Evolutionary conservation across 2,797 vertebrate species (phyloP).

Genomic region (Notoglanidium macrostoma): DNA sequence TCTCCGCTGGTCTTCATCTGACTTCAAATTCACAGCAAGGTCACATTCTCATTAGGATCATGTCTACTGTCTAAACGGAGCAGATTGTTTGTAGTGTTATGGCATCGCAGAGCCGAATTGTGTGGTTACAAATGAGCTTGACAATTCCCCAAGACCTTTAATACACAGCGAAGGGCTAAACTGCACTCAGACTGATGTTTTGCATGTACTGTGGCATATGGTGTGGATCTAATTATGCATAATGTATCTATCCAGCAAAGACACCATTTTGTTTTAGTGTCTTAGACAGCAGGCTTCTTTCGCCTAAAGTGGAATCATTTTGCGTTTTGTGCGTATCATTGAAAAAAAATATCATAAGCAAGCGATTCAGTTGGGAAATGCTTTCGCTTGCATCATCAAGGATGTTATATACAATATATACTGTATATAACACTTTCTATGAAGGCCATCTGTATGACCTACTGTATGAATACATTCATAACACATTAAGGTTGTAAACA

Average conservation of each 20-base stretch:
- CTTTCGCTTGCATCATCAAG: background rate
- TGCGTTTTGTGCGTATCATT: background rate
- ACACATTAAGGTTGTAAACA: too few relatives aligned
- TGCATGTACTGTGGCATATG: slow-evolving; percentile 38
- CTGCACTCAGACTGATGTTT: slow-evolving; percentile 40
- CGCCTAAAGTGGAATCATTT: background rate
- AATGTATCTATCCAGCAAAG: slow-evolving; percentile 24
- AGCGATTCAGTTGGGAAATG: background rate
- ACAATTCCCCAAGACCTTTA: slow-evolving; percentile 46
- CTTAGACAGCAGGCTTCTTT: background rate
- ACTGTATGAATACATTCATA: background rate
- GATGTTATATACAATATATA: background rate
- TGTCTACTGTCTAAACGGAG: slow-evolving; percentile 30
- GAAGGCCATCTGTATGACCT: background rate
- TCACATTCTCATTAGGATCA: slow-evolving; percentile 34
- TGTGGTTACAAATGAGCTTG: slow-evolving; percentile 42
- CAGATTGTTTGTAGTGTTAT: slow-evolving; percentile 35
- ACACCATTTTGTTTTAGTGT: slow-evolving; percentile 13
- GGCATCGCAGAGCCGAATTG: slow-evolving; percentile 1
- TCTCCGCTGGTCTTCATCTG: slow-evolving; percentile 19
- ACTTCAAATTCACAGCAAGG: slow-evolving; percentile 25
- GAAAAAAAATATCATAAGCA: background rate
- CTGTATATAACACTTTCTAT: background rate
- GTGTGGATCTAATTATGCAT: slow-evolving; percentile 36
- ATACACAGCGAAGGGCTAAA: slow-evolving; percentile 31